Conservation (phyloP, 2,888 invertebrate genomes). For the Acleris sparsana region DNA sequence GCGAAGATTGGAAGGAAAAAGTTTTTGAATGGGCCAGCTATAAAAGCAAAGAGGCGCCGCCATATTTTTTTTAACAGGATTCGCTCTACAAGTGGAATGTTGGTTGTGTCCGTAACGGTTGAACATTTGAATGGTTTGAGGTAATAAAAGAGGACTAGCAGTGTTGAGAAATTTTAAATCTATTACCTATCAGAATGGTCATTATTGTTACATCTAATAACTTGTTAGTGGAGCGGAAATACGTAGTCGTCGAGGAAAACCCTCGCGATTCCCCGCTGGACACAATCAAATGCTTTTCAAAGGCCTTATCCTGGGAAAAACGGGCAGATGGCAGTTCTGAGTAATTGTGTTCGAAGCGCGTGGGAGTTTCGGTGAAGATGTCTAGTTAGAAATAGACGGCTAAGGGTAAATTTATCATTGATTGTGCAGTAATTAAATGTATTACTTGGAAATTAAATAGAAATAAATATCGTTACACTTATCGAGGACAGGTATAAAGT, state of each 20-base stretch:
- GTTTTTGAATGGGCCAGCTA: slow-evolving; percentile 46
- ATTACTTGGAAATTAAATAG: no score
- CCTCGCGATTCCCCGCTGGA: slow-evolving; percentile 29
- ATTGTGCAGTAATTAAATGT: no score
- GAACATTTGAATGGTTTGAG: slow-evolving; percentile 27
- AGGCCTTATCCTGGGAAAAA: slow-evolving; percentile 35
- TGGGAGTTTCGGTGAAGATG: slow-evolving; percentile 19
- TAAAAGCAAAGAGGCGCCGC: slow-evolving; percentile 38
- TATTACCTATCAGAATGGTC: slow-evolving; percentile 4
- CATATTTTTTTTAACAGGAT: slow-evolving; percentile 35
- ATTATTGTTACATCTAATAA: slow-evolving; percentile 15
- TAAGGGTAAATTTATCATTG: background rate
- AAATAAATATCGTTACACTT: no score
- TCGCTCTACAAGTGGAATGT: slow-evolving; percentile 37
- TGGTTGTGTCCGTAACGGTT: slow-evolving; percentile 31
- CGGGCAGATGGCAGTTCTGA: slow-evolving; percentile 23
- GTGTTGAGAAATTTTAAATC: background rate
- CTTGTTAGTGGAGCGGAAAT: slow-evolving; percentile 20
- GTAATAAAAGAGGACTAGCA: slow-evolving; percentile 19
- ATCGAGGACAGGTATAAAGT: no score
- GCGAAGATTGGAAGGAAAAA: slow-evolving; percentile 48
- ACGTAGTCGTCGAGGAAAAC: slow-evolving; percentile 26
- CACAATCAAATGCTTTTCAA: slow-evolving; percentile 33
- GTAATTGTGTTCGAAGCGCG: slow-evolving; percentile 30
- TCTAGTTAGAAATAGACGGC: background rate